phyloP scores from a whole-genome alignment of 2,888 invertebrate species.

The Tenodera sinensis region DNA sequence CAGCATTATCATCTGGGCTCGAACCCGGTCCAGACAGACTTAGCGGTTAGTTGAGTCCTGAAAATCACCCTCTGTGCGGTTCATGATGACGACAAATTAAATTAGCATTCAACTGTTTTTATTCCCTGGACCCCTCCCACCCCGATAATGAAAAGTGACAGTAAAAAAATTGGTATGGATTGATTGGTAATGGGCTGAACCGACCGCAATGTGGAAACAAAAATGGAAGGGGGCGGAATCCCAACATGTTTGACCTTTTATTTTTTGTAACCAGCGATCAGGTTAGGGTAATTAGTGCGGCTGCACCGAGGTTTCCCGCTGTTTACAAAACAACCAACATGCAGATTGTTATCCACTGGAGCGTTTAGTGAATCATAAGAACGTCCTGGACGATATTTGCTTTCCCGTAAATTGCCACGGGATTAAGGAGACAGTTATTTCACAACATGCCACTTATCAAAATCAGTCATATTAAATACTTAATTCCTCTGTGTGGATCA shows the following conservation, averaged over 20 bases:
- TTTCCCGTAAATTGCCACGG: not conserved
- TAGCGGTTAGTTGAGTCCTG: not conserved
- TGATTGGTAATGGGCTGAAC: constrained; percentile 13
- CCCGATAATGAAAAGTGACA: constrained; percentile 13
- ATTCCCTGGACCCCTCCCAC: not conserved
- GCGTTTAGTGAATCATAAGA: not conserved
- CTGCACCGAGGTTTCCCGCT: not conserved
- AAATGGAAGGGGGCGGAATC: not conserved
- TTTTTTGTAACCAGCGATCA: not conserved
- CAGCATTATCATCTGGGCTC: not conserved
- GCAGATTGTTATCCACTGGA: not conserved
- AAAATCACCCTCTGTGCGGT: not conserved
- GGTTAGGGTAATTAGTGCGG: not conserved
- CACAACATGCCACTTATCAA: no score
- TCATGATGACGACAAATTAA: constrained; percentile 1
- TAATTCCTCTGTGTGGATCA: no score
- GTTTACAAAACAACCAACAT: not conserved
- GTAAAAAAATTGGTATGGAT: not conserved
- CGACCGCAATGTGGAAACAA: not conserved
- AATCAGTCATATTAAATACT: no score
- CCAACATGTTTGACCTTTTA: not conserved
- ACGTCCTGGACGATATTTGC: no score
- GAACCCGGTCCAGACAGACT: not conserved
- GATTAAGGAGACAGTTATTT: not conserved
- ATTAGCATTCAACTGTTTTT: not conserved